Conservation (phyloP, 2,113 vertebrate species). For the Lampris megalopsis region DNA sequence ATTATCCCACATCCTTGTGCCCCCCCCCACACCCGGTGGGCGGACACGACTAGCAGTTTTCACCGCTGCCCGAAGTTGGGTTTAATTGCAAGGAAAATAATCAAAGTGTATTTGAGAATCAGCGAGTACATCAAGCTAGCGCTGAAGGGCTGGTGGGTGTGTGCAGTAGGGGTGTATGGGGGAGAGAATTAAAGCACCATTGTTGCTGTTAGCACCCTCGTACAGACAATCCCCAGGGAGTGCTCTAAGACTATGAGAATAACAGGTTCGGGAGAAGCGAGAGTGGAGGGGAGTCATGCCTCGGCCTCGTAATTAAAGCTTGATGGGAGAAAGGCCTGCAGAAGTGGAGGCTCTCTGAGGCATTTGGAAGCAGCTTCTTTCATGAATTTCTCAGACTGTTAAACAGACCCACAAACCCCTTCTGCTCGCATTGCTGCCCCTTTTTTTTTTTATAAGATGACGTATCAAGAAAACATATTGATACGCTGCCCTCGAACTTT, state of each 20-base stretch:
- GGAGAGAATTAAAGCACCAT: constrained; percentile 53
- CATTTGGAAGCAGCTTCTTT: constrained; percentile 54
- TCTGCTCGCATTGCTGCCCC: constrained; percentile 35
- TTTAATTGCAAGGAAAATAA: constrained; percentile 49
- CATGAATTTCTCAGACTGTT: constrained; percentile 59
- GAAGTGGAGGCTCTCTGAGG: constrained; percentile 43
- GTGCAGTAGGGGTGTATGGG: neutral
- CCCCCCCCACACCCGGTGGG: constrained; percentile 6
- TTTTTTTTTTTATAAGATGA: constrained; percentile 45
- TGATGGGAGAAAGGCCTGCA: constrained; percentile 53
- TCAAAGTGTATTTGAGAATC: constrained; percentile 38
- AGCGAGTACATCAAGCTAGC: constrained; percentile 20
- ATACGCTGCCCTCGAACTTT: constrained; percentile 35
- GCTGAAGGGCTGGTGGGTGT: constrained; percentile 17
- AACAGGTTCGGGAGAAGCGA: constrained; percentile 53
- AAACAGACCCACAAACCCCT: constrained; percentile 45
- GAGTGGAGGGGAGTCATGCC: constrained; percentile 40
- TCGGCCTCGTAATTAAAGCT: constrained; percentile 73
- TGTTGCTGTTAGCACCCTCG: constrained; percentile 46
- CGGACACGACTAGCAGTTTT: constrained; percentile 24
- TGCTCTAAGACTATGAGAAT: constrained; percentile 44
- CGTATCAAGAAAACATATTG: constrained; percentile 54
- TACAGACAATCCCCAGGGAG: constrained; percentile 33
- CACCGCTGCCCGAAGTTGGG: constrained; percentile 41
- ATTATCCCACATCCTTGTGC: neutral